Percentiles rank a stretch among this genome's conserved stretches.
Evolutionary conservation across 2,888 invertebrate species (phyloP).

Genomic region (Hipparchia sbordonii): DNA sequence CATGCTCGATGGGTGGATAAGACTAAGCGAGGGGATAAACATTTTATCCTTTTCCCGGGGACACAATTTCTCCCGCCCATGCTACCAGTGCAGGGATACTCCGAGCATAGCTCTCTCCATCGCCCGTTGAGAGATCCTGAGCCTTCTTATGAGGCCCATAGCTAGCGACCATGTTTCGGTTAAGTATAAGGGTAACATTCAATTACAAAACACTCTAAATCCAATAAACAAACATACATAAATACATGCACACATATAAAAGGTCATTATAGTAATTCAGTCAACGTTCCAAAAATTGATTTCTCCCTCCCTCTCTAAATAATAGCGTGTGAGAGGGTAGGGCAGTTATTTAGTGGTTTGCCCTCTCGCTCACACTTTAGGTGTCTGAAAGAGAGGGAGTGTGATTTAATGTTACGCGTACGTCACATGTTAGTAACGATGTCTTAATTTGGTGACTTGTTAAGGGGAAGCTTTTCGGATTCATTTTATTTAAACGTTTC

Average conservation of each 20-base stretch:
- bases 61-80: no score
- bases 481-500: neutral
- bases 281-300: conserved; percentile 17
- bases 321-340: conserved; percentile 9
- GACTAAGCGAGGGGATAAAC: no score
- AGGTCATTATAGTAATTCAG: conserved; percentile 14
- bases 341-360: conserved; percentile 7
- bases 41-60: no score
- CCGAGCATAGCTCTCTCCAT: no score
- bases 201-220: conserved; percentile 12
- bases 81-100: no score
- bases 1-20: no score
- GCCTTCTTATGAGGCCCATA: no score
- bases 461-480: conserved; percentile 57
- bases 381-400: conserved; percentile 31
- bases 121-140: no score
- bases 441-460: conserved; percentile 58
- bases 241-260: conserved; percentile 1
- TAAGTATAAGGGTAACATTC: neutral
- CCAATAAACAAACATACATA: conserved; percentile 19
- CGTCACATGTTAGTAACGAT: conserved; percentile 77
- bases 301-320: conserved; percentile 10
- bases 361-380: conserved; percentile 36
- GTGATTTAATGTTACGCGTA: conserved; percentile 46
- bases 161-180: no score